Evolutionary conservation across 2,113 vertebrate genomes (phyloP), one percentile per base, ranked within the genome.

Genomic region (Scomber japonicus): DNA sequence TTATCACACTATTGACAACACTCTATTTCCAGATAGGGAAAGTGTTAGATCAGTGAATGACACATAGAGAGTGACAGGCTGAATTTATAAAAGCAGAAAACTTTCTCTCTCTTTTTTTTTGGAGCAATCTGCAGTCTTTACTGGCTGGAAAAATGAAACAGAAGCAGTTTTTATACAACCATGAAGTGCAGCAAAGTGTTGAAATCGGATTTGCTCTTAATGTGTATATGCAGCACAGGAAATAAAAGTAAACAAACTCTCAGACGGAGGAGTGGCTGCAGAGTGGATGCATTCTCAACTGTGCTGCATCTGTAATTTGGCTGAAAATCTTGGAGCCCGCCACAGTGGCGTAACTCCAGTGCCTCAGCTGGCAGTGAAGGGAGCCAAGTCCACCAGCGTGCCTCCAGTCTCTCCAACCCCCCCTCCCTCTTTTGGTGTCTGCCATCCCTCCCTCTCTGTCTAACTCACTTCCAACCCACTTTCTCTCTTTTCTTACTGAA

Each of bases 251-350:
- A 72, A 78, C 3, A 66, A 15, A 74, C 53, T 21, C 5, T 44
- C 13, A 46, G 64, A 70, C 51, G 80, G 57, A 64, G 31, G 31
- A 66, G 40, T 21, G 16, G 13, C 76, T 68, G 59, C 5, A 59
- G 70, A 61, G 49, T 14, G 57, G 56, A 73, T 59, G 54, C 11
- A 46, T 68, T 83, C 3, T 67, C 27, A 14, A 15, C 69, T 69
- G 66, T 77, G 57, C 45, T 30, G 11, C 63, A 71, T 82, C 68
- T 83, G 75, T 64, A 85, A 77, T 75, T 90, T 82, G 75, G 86
- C 78, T 16, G 30, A 71, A 61, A 54, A 17, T 82, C 54, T 60
- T 71, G 62, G 53, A 87, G 71, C 50, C 71, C 64, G 59, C 73
- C 71, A 81, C 64, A 50, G 54, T 83, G 81, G 78, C 40, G 2